These are phyloP conservation scores for Agrypnus murinus DNA, from an alignment of 2,888 invertebrate genomes.

Conservation along the genomic window DNA sequence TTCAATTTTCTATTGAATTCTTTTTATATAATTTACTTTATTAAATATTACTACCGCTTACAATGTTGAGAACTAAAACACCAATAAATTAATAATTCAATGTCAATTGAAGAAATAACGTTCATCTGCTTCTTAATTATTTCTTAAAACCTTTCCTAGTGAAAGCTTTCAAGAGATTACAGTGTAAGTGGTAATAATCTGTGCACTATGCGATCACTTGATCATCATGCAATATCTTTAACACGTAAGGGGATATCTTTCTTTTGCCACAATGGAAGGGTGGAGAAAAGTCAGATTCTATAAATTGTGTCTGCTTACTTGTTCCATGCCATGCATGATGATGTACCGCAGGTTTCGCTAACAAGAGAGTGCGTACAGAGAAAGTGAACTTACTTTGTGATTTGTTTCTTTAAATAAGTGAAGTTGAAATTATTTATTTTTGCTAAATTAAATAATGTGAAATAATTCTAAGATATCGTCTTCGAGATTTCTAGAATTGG, in stretches of 20 bases:
- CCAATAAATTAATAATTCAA: background rate
- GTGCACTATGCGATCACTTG: constrained; percentile 22
- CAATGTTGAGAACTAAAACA: background rate
- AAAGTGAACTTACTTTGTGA: constrained; percentile 36
- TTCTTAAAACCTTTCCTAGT: constrained; percentile 11
- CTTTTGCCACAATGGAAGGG: constrained; percentile 34
- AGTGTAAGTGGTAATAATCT: constrained; percentile 14
- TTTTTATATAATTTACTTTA: background rate
- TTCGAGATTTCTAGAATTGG: no score
- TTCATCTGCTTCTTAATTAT: constrained; percentile 6
- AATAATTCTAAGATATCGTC: no score
- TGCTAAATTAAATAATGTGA: no score
- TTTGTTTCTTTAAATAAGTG: constrained; percentile 15
- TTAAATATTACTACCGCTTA: background rate
- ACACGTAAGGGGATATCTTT: constrained; percentile 29
- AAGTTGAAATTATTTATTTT: no score
- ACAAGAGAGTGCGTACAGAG: constrained; percentile 15
- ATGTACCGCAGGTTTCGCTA: constrained; percentile 36
- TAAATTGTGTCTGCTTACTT: constrained; percentile 33
- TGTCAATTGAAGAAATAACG: constrained; percentile 1
- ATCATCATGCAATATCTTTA: constrained; percentile 18
- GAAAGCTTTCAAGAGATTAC: constrained; percentile 26
- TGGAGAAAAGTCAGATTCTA: constrained; percentile 34
- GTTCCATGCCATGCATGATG: constrained; percentile 24
- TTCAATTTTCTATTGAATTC: no score